Conservation (phyloP, 2,113 vertebrate species). For the Perccottus glenii region DNA sequence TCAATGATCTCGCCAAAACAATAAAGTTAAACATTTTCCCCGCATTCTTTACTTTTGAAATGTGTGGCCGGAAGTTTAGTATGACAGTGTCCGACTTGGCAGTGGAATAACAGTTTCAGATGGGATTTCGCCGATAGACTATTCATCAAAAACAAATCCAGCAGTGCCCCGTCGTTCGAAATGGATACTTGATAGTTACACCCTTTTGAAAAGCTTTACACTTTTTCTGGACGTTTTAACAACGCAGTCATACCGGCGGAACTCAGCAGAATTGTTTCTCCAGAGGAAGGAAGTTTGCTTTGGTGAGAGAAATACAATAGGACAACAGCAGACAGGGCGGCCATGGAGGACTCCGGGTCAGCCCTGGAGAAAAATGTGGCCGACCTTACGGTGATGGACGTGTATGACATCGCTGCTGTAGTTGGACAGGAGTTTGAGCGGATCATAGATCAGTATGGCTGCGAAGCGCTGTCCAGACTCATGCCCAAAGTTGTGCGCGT, state of each 20-base stretch:
- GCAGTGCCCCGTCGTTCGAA: neutral
- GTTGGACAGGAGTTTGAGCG: slow-evolving; percentile 98
- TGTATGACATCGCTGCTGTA: slow-evolving; percentile 94
- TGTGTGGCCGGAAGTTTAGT: neutral
- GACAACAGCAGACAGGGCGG: slow-evolving; percentile 30
- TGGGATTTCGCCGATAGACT: slow-evolving; percentile 41
- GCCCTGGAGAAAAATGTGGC: slow-evolving; percentile 93
- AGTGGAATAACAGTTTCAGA: slow-evolving; percentile 30
- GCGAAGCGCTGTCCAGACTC: slow-evolving; percentile 90
- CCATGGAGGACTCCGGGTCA: slow-evolving; percentile 82
- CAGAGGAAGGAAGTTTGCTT: slow-evolving; percentile 56
- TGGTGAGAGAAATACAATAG: slow-evolving; percentile 38
- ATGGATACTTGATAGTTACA: neutral
- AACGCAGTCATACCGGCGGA: neutral
- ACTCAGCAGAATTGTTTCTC: slow-evolving; percentile 34
- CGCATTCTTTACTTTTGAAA: slow-evolving; percentile 46
- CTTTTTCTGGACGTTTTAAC: neutral
- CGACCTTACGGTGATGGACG: slow-evolving; percentile 96
- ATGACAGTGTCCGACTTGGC: neutral
- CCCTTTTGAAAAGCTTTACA: neutral
- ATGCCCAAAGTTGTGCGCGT: slow-evolving; percentile 98
- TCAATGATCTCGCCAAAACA: too few species aligned
- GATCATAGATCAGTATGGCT: slow-evolving; percentile 94
- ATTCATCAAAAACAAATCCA: slow-evolving; percentile 28
- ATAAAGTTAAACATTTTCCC: too few species aligned